Conservation (phyloP, 2,113 vertebrate genomes). For the Triplophysa tibetana region DNA sequence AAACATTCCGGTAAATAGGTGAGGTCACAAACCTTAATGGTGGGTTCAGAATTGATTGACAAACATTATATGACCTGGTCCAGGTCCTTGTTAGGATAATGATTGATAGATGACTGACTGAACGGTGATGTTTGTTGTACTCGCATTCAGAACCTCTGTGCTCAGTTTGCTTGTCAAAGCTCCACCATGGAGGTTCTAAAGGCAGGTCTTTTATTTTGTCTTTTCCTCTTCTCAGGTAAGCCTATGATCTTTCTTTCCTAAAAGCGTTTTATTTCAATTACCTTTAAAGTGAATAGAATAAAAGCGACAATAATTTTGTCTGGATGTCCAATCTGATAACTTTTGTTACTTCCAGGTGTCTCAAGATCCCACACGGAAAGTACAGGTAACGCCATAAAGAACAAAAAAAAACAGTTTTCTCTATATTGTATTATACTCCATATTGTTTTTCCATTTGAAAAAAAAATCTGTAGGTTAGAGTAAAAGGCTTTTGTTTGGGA, state of each 20-base stretch:
- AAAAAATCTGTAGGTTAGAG: background rate
- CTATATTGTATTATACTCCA: too few species aligned
- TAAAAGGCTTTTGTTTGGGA: background rate
- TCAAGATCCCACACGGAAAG: background rate
- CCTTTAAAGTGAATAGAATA: background rate
- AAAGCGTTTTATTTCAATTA: background rate
- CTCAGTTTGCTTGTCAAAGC: conserved; percentile 56
- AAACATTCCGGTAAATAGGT: background rate
- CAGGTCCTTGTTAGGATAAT: conserved; percentile 69
- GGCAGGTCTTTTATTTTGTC: conserved; percentile 60
- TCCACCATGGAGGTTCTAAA: conserved; percentile 66
- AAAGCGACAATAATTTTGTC: background rate
- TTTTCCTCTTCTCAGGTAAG: conserved; percentile 68
- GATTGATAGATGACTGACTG: conserved; percentile 67
- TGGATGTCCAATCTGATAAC: background rate
- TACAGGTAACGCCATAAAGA: conserved; percentile 1
- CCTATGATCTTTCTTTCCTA: background rate
- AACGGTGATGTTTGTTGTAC: conserved; percentile 60
- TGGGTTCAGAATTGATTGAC: conserved; percentile 22
- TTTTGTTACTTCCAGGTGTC: conserved; percentile 27
- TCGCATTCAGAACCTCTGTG: conserved; percentile 39
- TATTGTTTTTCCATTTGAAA: background rate
- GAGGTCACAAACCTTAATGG: background rate
- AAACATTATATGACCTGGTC: conserved; percentile 65
- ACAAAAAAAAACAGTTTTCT: too few species aligned